phyloP scores from a whole-genome alignment of 37 sponge, comb jelly and placozoan species.

The Oopsacas minuta region DNA sequence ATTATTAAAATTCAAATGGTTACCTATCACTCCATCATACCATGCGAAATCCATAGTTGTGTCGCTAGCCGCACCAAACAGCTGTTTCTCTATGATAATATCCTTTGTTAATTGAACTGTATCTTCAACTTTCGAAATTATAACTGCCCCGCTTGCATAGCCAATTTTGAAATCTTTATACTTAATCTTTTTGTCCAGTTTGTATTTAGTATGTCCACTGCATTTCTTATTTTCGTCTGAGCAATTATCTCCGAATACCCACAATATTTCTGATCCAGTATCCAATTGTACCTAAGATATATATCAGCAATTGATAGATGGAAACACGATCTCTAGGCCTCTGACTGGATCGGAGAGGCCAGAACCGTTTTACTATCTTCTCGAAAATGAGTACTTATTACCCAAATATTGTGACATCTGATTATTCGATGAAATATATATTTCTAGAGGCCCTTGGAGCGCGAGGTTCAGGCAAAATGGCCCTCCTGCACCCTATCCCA shows the following conservation, averaged over 20 bases:
- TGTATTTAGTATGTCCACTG: neutral
- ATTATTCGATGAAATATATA: too few relatives aligned
- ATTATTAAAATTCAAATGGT: too few relatives aligned
- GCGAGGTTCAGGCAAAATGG: too few relatives aligned
- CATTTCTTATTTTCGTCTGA: too few relatives aligned
- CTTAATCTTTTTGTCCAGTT: neutral
- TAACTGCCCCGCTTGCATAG: neutral
- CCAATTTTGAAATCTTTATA: neutral
- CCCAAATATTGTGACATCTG: too few relatives aligned
- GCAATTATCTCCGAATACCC: neutral
- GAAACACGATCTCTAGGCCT: too few relatives aligned
- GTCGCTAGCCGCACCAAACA: neutral
- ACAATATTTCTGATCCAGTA: neutral
- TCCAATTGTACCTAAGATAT: neutral
- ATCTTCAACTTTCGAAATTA: neutral
- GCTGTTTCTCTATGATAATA: neutral
- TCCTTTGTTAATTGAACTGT: neutral
- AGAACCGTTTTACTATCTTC: too few relatives aligned
- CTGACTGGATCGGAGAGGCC: too few relatives aligned
- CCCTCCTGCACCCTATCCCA: too few relatives aligned
- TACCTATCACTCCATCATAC: neutral
- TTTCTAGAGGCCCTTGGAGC: too few relatives aligned
- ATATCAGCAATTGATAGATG: too few relatives aligned
- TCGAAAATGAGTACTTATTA: too few relatives aligned
- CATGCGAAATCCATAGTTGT: neutral